phyloP scores from a whole-genome alignment of 2,797 vertebrate species.

The Mus minutoides region DNA sequence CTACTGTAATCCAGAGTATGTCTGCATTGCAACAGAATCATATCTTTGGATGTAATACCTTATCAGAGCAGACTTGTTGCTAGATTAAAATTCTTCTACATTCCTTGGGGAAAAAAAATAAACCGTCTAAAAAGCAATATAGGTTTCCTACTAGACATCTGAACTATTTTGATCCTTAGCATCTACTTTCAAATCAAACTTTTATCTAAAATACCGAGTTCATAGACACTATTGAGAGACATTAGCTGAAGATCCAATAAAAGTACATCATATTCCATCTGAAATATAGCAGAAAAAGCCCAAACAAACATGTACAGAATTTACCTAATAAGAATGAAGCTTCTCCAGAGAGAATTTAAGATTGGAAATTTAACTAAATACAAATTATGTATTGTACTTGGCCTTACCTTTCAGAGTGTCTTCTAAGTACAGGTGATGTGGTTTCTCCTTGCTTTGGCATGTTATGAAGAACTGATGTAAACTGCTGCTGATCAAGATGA shows the following conservation, averaged over 20 bases:
- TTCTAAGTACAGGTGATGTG: not conserved
- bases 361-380: conserved; percentile 64
- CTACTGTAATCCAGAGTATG: not conserved
- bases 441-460: conserved; percentile 57
- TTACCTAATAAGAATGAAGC: conserved; percentile 58
- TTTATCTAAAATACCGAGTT: not conserved
- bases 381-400: not conserved
- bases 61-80: not conserved
- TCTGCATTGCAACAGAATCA: not conserved
- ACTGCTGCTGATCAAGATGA: conserved; percentile 75
- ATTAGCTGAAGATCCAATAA: not conserved
- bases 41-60: not conserved
- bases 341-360: conserved; percentile 63
- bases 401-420: not conserved
- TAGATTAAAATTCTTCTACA: not conserved
- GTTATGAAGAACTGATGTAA: conserved; percentile 70
- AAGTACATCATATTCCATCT: conserved; percentile 52
- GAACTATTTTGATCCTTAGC: not conserved
- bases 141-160: not conserved
- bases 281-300: not conserved
- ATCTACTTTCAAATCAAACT: not conserved
- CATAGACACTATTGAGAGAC: conserved; percentile 24
- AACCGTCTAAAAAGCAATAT: not conserved
- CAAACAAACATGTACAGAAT: not conserved
- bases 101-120: not conserved